Evolutionary conservation across 2,888 invertebrate species (phyloP).

Genomic region (Ochropleura leucogaster): DNA sequence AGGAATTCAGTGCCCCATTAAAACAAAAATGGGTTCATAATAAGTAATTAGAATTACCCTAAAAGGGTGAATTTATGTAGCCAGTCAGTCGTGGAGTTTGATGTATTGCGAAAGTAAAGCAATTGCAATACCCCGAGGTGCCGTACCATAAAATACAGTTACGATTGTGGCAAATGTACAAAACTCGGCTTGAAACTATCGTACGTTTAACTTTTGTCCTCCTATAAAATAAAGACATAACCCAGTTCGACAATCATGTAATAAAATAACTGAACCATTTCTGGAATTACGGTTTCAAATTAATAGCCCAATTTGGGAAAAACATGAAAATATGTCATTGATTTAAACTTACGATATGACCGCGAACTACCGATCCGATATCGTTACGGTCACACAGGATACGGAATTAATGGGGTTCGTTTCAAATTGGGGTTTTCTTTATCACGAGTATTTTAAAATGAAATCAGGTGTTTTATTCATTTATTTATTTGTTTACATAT

Average conservation of each 20-base stretch:
- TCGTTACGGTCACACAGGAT: slow-evolving; percentile 26
- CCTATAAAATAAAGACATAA: slow-evolving; percentile 16
- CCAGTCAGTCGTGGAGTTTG: slow-evolving; percentile 18
- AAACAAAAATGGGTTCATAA: slow-evolving; percentile 2
- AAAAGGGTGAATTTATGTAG: not conserved
- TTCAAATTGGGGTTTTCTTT: slow-evolving; percentile 37
- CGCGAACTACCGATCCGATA: slow-evolving; percentile 48
- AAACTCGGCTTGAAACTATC: slow-evolving; percentile 18
- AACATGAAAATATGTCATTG: slow-evolving; percentile 59
- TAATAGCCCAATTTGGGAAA: slow-evolving; percentile 52
- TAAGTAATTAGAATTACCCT: slow-evolving; percentile 2
- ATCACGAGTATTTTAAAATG: slow-evolving; percentile 12
- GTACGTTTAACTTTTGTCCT: slow-evolving; percentile 16
- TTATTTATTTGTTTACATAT: too few relatives aligned
- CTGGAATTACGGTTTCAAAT: slow-evolving; percentile 38
- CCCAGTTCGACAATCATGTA: slow-evolving; percentile 14
- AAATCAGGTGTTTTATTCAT: too few relatives aligned
- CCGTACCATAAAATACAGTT: slow-evolving; percentile 12
- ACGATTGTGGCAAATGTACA: slow-evolving; percentile 6
- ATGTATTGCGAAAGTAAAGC: slow-evolving; percentile 34
- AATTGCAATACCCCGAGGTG: slow-evolving; percentile 29
- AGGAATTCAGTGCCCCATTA: not conserved
- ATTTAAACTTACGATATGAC: slow-evolving; percentile 53
- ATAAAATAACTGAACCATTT: slow-evolving; percentile 35
- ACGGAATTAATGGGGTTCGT: slow-evolving; percentile 18